Percentiles rank a stretch among this genome's conserved stretches.
These are phyloP conservation scores for Philaenus spumarius DNA, from an alignment of 1,140 invertebrate species.

Conservation along the genomic window DNA sequence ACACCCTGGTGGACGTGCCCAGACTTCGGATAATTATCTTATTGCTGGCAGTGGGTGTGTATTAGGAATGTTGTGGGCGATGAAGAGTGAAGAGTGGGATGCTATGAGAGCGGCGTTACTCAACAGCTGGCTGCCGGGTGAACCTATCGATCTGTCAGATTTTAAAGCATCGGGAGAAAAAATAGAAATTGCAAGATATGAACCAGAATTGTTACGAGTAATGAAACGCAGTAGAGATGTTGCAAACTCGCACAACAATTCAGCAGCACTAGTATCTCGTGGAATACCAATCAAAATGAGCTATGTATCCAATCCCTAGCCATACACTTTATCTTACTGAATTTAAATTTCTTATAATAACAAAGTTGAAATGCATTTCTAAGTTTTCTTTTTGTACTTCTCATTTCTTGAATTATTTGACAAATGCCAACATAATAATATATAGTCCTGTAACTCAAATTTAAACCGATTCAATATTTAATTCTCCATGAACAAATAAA, in stretches of 20 bases:
- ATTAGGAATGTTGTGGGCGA: constrained; percentile 74
- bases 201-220: constrained; percentile 50
- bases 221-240: constrained; percentile 45
- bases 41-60: constrained; percentile 62
- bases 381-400: too few species aligned
- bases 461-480: too few species aligned
- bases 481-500: too few species aligned
- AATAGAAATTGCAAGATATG: too few species aligned
- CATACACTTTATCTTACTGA: too few species aligned
- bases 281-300: constrained; percentile 51
- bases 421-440: too few species aligned
- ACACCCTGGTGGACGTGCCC: constrained; percentile 48
- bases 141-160: constrained; percentile 19
- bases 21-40: constrained; percentile 60
- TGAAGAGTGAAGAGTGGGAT: constrained; percentile 75
- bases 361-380: too few species aligned
- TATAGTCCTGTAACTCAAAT: too few species aligned
- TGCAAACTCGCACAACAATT: constrained; percentile 48
- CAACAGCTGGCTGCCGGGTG: constrained; percentile 51
- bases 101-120: constrained; percentile 58
- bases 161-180: constrained; percentile 15
- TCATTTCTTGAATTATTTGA: too few species aligned
- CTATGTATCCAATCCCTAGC: too few species aligned
- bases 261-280: constrained; percentile 50
- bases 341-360: too few species aligned